A percentile compares a stretch with the other conserved stretches of the same genome.
Evolutionary conservation across 2,113 vertebrate genomes (phyloP).

Genomic region (Percopsis transmontana): DNA sequence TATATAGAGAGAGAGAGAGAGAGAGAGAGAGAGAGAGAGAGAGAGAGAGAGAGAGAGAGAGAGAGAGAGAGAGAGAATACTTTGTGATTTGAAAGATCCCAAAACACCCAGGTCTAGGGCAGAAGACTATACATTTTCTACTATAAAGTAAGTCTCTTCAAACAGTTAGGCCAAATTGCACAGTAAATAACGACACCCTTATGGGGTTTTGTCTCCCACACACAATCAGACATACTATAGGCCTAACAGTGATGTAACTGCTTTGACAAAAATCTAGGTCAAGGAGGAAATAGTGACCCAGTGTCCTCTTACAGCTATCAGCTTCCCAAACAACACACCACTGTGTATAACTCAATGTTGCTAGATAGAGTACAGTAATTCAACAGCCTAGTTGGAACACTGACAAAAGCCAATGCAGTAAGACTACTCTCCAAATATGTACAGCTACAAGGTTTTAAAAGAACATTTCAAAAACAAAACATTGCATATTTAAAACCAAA

Average conservation of each 20-base stretch:
- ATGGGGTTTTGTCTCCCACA: slow-evolving; percentile 26
- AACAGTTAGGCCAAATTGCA: slow-evolving; percentile 43
- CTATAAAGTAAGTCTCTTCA: slow-evolving; percentile 12
- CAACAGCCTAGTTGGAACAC: neutral
- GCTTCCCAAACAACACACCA: slow-evolving; percentile 23
- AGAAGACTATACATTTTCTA: neutral
- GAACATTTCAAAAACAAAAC: neutral
- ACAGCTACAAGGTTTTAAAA: neutral
- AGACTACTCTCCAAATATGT: neutral
- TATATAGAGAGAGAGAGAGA: too few species aligned
- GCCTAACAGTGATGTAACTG: slow-evolving; percentile 46
- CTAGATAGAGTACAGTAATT: neutral
- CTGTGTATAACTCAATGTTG: neutral
- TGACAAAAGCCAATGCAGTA: neutral
- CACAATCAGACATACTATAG: slow-evolving; percentile 43
- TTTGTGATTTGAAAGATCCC: too few species aligned
- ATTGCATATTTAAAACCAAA: too few species aligned
- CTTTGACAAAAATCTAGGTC: slow-evolving; percentile 69
- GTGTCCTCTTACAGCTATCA: slow-evolving; percentile 61
- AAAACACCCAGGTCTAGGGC: neutral
- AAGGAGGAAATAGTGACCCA: slow-evolving; percentile 54
- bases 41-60: too few species aligned
- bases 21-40: too few species aligned
- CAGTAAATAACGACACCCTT: slow-evolving; percentile 59
- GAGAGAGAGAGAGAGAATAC: too few species aligned